These are phyloP conservation scores for Silvanus unidentatus DNA, from an alignment of 2,888 invertebrate genomes.

Conservation along the genomic window DNA sequence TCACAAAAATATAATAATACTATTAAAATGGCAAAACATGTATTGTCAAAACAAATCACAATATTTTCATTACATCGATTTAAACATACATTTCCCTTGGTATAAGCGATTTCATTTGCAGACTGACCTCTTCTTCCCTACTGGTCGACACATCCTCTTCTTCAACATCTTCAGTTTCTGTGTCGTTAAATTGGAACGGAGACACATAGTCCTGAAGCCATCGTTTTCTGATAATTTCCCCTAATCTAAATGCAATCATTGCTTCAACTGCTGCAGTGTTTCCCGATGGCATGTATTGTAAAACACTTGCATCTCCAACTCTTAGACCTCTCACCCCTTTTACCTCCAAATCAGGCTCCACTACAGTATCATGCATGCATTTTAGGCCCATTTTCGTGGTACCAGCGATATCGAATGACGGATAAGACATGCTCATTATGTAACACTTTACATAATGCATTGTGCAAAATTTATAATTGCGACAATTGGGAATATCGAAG, in stretches of 20 bases:
- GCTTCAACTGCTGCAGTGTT: slow-evolving; percentile 51
- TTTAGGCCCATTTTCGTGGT: slow-evolving; percentile 40
- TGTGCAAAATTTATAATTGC: slow-evolving; percentile 38
- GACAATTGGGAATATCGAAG: slow-evolving; percentile 42
- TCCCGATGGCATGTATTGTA: slow-evolving; percentile 38
- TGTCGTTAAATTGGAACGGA: slow-evolving; percentile 8
- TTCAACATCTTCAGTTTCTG: background rate
- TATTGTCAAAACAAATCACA: no score
- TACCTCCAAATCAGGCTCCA: slow-evolving; percentile 43
- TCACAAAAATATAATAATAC: no score
- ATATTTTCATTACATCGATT: no score
- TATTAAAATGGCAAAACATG: no score
- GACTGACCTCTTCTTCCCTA: no score
- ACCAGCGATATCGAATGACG: slow-evolving; percentile 21
- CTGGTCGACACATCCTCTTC: no score
- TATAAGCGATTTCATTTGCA: no score
- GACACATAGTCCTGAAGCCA: slow-evolving; percentile 27
- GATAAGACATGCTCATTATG: slow-evolving; percentile 32
- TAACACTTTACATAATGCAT: slow-evolving; percentile 51
- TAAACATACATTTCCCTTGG: no score
- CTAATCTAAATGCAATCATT: slow-evolving; percentile 53
- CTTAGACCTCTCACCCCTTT: slow-evolving; percentile 44
- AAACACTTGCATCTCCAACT: slow-evolving; percentile 47
- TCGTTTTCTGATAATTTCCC: slow-evolving; percentile 44
- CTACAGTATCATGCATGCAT: slow-evolving; percentile 40